These are phyloP conservation scores for Agriopis aurantiaria DNA, from an alignment of 2,888 invertebrate species.

Conservation along the genomic window DNA sequence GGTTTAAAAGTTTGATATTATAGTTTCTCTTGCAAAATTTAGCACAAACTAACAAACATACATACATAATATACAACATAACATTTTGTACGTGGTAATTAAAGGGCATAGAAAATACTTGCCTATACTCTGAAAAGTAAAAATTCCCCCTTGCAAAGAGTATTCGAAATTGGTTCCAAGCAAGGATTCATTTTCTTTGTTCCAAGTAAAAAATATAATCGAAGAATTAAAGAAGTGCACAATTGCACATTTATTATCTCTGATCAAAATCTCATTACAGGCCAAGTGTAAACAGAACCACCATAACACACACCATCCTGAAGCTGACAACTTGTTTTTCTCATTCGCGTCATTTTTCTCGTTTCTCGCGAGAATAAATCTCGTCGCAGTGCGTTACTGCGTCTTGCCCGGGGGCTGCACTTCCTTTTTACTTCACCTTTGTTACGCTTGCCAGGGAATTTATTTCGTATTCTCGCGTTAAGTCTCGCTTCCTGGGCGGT, in stretches of 20 bases:
- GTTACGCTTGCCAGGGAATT: constrained; percentile 85
- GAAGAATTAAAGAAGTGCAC: neutral
- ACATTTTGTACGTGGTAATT: too few relatives aligned
- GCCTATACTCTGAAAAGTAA: too few relatives aligned
- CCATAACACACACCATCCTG: constrained; percentile 24
- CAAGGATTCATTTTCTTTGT: too few relatives aligned
- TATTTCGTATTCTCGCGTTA: constrained; percentile 85
- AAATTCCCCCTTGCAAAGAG: neutral
- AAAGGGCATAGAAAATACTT: too few relatives aligned
- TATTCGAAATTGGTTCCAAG: neutral
- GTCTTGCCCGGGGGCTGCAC: constrained; percentile 71
- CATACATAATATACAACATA: too few relatives aligned
- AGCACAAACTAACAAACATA: too few relatives aligned
- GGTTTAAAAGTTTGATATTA: too few relatives aligned
- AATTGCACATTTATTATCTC: constrained; percentile 16
- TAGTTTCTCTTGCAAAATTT: too few relatives aligned
- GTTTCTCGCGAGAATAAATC: constrained; percentile 74
- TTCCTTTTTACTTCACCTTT: constrained; percentile 85
- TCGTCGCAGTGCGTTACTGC: constrained; percentile 51
- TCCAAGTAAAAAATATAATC: too few relatives aligned
- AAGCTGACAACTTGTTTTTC: constrained; percentile 45
- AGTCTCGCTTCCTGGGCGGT: constrained; percentile 85
- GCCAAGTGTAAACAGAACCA: constrained; percentile 22
- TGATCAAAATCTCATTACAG: constrained; percentile 27
- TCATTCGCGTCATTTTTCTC: constrained; percentile 59